Base-by-base conservation (phyloP, 2,797 vertebrate genomes). In the Coendou prehensilis region DNA sequence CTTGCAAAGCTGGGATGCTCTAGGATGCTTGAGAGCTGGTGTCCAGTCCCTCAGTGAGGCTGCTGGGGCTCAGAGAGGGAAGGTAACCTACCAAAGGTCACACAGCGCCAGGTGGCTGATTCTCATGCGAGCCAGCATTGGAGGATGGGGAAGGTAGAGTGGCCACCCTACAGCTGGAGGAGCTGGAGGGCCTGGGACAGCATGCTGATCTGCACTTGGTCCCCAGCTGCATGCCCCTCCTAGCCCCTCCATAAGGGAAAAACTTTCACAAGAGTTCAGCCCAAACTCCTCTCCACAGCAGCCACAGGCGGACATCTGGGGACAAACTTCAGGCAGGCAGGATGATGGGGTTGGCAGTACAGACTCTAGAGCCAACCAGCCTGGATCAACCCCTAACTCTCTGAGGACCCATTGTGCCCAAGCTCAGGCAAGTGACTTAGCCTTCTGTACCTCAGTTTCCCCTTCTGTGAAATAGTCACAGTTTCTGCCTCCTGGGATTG, bases 111-210 rank as follows among this genome's bases (percentile, higher is more conserved):
- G 80, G 52, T 9, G 54, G 64, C 30, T 56, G 26, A 17, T 9
- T 79, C 79, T 23, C 52, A 59, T 64, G 33, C 63, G 9, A 0
- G 37, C 52, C 5, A 26, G 18, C 37, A 4, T 18, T 45, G n/a
- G 10, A 23, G 41, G 9, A 10, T 22, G n/a, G 47, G 18, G 9
- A 64, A 5, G 18, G 5, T n/a, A 8, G 23, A 37, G 20, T 33
- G 8, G 57, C 61, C 17, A 0, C 54, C 30, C 37, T 5, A 41
- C 61, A 2, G 33, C 13, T 0, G 0, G 3, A 6, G 2, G 37
- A 73, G 71, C 23, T 1, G 13, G 75, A 78, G 47, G 45, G 26
- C 47, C 47, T 18, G 75, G 26, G 47, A 18, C 73, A 17, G 75
- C 5, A 14, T 17, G 64, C 57, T 17, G 15, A 11, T 20, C 17